Evolutionary conservation across 2,888 invertebrate genomes (phyloP).

Genomic region (Chaetoderma sp.): DNA sequence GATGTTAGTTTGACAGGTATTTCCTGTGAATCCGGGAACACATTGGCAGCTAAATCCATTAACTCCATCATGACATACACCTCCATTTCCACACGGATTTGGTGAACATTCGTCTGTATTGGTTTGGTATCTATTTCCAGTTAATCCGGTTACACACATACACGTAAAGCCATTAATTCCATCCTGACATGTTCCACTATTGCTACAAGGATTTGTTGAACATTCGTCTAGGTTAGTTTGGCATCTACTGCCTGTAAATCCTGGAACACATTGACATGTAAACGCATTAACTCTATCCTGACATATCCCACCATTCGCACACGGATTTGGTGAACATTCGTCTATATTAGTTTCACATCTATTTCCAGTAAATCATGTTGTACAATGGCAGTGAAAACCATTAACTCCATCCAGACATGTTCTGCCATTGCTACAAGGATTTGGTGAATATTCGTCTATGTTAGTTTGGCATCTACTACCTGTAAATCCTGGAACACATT

Average conservation of each 20-base stretch:
- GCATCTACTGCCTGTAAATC: conserved; percentile 83
- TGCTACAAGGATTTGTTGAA: background rate
- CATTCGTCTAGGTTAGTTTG: conserved; percentile 70
- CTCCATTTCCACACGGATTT: conserved; percentile 71
- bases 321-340: conserved; percentile 63
- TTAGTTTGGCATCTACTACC: conserved; percentile 79
- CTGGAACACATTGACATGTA: conserved; percentile 85
- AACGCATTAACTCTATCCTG: conserved; percentile 69
- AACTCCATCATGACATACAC: conserved; percentile 25
- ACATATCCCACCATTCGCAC: conserved; percentile 71
- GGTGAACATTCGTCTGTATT: conserved; percentile 39
- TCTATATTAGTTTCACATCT: conserved; percentile 76
- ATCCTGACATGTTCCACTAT: conserved; percentile 27
- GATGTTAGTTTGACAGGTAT: conserved; percentile 39
- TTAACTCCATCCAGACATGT: conserved; percentile 28
- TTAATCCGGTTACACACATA: conserved; percentile 43
- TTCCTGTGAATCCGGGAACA: conserved; percentile 70
- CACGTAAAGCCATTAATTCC: conserved; percentile 27
- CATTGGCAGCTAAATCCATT: conserved; percentile 81
- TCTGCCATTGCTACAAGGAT: conserved; percentile 72
- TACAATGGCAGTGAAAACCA: conserved; percentile 82
- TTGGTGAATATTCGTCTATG: conserved; percentile 60
- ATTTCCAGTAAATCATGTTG: conserved; percentile 82
- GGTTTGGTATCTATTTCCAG: conserved; percentile 31
- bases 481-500: conserved; percentile 76